Conservation (phyloP, 2,797 vertebrate species). For the Rousettus madagascariensis region DNA sequence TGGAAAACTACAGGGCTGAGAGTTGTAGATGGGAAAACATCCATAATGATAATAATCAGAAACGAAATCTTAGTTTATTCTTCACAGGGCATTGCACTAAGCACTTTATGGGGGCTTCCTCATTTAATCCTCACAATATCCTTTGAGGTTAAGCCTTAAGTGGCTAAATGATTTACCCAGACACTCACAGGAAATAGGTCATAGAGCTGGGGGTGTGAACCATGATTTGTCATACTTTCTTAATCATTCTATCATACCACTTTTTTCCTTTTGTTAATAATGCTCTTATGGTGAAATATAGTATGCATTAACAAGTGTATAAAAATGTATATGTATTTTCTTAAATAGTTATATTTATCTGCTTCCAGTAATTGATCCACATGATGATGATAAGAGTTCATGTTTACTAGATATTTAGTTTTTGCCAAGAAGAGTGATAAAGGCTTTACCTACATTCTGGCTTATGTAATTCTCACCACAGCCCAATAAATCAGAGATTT, state of each 20-base stretch:
- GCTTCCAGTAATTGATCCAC: conserved; percentile 31
- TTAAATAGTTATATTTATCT: conserved; percentile 30
- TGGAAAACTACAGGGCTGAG: neutral
- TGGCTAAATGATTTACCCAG: conserved; percentile 11
- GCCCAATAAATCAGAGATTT: neutral
- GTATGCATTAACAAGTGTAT: neutral
- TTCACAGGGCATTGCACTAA: neutral
- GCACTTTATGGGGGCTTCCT: neutral
- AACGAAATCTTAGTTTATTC: conserved; percentile 43
- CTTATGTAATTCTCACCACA: neutral
- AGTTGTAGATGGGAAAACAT: neutral
- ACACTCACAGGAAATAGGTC: neutral
- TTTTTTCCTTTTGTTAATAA: conserved; percentile 16
- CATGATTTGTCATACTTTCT: neutral
- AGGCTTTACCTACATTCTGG: neutral
- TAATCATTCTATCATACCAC: neutral
- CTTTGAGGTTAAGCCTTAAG: neutral
- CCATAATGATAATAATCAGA: conserved; percentile 16
- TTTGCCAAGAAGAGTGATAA: conserved; percentile 45
- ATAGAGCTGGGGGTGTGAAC: neutral
- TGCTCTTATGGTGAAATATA: conserved; percentile 22
- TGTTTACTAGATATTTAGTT: neutral
- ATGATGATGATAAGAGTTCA: neutral
- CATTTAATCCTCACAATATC: conserved; percentile 15
- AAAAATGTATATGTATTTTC: conserved; percentile 3